Base-by-base conservation (phyloP, 1,140 invertebrate genomes). In the Thaumatotibia leucotreta region DNA sequence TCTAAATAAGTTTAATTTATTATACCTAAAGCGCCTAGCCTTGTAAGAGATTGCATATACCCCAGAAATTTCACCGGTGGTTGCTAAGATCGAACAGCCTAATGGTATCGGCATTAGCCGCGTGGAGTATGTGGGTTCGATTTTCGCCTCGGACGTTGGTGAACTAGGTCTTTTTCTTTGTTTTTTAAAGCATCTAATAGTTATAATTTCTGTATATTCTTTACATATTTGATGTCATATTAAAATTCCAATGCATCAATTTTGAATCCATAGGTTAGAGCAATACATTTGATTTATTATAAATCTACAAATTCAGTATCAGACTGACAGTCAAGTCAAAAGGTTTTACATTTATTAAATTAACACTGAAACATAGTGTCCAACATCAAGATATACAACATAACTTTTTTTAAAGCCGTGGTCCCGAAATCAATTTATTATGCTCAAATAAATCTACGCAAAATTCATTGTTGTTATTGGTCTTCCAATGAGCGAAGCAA, bases 401-500 rank as follows among this genome's bases (percentile, higher is more conserved):
- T 29, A 58, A 58, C 52, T 58, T 58, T 58, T 35, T 62, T 62
- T 62, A 62, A 62, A 62, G 61, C 61, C 61, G 32, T 62, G 61
- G 61, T 62, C 61, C 61, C 61, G 61, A 62, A 62, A 62, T 32
- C 9, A 62, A 62, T 62, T 62, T 35, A 35, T 62, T 62, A 62
- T 62, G 31, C 61, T 33, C 61, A 62, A 62, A 62, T 62, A 62
- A 33, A 62, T 62, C 61, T 62, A 62, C 61, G 11, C 11, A 62
- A 62, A 62, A 62, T 62, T 62, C 61, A 62, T 35, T 62, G 61
- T 62, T 22, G 10, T 22, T 33, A 33, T 62, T 62, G 61, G 61
- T 62, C 61, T 24, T 27, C 20, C 35, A 45, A 45, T 4, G 39
- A 45, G 39, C 39, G n/a, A 76, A 82, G 80, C 75, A 75, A 80